phyloP scores from a whole-genome alignment of 2,113 vertebrate species.

The Phodopus roborovskii region DNA sequence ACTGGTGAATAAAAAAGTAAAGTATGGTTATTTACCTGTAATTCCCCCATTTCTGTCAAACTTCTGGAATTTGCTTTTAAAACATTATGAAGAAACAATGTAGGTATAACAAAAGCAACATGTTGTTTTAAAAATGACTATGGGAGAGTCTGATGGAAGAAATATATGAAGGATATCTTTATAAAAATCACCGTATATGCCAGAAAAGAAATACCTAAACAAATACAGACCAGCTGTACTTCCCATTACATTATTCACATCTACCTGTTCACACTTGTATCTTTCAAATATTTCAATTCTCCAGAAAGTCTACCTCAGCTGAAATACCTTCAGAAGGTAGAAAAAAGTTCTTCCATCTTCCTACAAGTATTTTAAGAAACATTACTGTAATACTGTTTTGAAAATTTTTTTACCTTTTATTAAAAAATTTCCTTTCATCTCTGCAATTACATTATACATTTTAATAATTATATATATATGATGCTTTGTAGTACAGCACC shows the following conservation, averaged over 20 bases:
- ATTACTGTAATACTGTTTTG: background rate
- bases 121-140: slow-evolving; percentile 26
- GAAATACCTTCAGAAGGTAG: background rate
- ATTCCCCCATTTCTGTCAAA: background rate
- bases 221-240: background rate
- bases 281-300: slow-evolving; percentile 46
- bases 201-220: slow-evolving; percentile 52
- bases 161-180: background rate
- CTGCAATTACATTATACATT: background rate
- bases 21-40: background rate
- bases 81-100: background rate
- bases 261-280: background rate
- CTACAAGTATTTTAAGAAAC: background rate
- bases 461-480: background rate
- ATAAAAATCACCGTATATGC: background rate
- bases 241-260: background rate
- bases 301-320: background rate
- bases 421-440: background rate
- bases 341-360: background rate
- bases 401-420: background rate
- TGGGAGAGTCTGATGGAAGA: background rate
- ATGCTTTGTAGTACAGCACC: background rate
- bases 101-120: background rate
- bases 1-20: background rate
- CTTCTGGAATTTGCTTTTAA: slow-evolving; percentile 17